Percentiles rank a stretch among this genome's conserved stretches.
Evolutionary conservation across 2,888 invertebrate genomes (phyloP).

Genomic region (Micoletzkya japonica): DNA sequence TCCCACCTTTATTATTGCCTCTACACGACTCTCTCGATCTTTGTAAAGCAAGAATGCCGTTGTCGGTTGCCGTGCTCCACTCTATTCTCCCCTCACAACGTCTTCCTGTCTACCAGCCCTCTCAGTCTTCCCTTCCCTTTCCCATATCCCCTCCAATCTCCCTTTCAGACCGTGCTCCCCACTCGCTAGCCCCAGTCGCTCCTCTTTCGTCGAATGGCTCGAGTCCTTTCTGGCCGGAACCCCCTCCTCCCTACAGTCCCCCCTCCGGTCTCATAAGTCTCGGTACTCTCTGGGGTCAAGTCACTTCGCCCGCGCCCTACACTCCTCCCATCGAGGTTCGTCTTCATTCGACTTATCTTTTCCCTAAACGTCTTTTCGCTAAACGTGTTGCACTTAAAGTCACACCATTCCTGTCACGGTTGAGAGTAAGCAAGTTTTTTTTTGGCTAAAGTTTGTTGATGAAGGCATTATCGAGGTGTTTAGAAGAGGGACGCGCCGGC

Average conservation of each 20-base stretch:
- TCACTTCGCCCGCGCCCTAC: background rate
- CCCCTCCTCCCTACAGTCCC: conserved; percentile 22
- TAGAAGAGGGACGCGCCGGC: too few relatives aligned
- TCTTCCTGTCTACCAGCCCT: too few relatives aligned
- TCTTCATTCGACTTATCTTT: background rate
- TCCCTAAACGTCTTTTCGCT: too few relatives aligned
- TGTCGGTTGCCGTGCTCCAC: too few relatives aligned
- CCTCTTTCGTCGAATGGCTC: background rate
- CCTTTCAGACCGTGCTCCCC: background rate
- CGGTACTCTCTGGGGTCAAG: conserved; percentile 9
- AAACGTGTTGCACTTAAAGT: conserved; percentile 11
- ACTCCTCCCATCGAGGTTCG: conserved; percentile 3
- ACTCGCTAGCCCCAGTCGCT: background rate
- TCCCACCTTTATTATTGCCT: too few relatives aligned
- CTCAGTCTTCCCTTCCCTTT: background rate
- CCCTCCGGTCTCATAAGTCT: background rate
- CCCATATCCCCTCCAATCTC: background rate
- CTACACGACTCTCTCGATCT: too few relatives aligned
- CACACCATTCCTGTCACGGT: too few relatives aligned
- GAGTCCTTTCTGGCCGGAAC: conserved; percentile 23
- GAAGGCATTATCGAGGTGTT: too few relatives aligned
- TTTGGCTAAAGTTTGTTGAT: too few relatives aligned
- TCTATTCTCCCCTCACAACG: background rate
- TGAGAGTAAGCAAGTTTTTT: too few relatives aligned
- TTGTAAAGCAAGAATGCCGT: too few relatives aligned